Evolutionary conservation across 1,140 invertebrate species (phyloP).

Genomic region (Lucilia sericata): DNA sequence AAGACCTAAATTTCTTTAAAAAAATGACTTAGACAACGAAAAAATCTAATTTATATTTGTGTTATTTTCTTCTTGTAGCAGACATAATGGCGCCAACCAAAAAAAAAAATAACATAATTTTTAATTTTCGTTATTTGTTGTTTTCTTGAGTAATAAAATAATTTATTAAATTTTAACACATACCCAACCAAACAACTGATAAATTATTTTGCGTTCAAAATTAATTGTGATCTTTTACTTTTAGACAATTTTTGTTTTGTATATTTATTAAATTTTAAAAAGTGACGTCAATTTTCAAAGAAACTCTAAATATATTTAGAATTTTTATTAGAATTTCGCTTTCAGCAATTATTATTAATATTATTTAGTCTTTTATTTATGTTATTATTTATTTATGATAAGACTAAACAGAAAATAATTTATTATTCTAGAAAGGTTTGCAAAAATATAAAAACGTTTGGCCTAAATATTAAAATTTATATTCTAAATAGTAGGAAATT

Average conservation of each 20-base stretch:
- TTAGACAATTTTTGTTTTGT: neutral
- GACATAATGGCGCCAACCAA: constrained; percentile 28
- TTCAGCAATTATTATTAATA: no score
- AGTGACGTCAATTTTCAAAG: neutral
- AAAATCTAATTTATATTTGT: neutral
- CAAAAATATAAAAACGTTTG: neutral
- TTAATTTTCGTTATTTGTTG: neutral
- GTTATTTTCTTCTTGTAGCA: neutral
- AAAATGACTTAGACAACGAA: neutral
- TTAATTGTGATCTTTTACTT: no score
- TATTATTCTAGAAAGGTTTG: neutral
- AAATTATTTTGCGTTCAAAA: neutral
- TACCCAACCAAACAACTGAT: neutral
- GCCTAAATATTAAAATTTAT: no score
- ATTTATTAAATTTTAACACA: neutral
- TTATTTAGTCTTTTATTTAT: no score
- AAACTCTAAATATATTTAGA: neutral
- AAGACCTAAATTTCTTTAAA: neutral
- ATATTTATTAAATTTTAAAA: neutral
- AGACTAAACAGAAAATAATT: neutral
- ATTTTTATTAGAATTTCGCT: no score
- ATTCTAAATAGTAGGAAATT: no score
- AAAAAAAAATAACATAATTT: constrained; percentile 17
- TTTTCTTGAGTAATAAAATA: neutral
- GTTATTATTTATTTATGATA: neutral